Evolutionary conservation across 2,888 invertebrate species (phyloP).

Genomic region (Podotricha telesiphe): DNA sequence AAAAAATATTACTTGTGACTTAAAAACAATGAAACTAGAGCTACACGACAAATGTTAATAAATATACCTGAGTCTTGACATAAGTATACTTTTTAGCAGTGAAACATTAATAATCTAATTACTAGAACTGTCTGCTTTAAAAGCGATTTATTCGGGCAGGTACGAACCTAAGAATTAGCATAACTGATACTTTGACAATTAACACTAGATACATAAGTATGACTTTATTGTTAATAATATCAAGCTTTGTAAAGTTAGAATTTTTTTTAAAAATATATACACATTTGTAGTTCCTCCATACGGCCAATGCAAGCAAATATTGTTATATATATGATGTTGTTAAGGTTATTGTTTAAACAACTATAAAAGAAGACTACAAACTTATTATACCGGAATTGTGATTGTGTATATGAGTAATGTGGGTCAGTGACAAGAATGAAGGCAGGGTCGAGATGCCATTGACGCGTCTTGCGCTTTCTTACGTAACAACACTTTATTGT

Average conservation of each 20-base stretch:
- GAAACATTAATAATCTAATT: too few relatives aligned
- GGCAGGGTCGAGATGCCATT: slow-evolving; percentile 81
- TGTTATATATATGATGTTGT: not conserved
- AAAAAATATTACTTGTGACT: too few relatives aligned
- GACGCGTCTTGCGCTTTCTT: slow-evolving; percentile 69
- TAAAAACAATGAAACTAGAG: too few relatives aligned
- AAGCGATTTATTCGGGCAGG: too few relatives aligned
- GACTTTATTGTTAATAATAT: too few relatives aligned
- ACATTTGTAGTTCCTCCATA: not conserved
- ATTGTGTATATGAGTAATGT: slow-evolving; percentile 70
- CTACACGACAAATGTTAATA: too few relatives aligned
- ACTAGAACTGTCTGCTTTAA: too few relatives aligned
- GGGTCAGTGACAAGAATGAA: slow-evolving; percentile 80
- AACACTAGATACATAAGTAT: too few relatives aligned
- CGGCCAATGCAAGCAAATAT: not conserved
- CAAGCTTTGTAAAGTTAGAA: not conserved
- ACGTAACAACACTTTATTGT: slow-evolving; percentile 71
- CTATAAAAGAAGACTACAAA: slow-evolving; percentile 26
- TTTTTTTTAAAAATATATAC: not conserved
- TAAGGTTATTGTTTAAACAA: slow-evolving; percentile 13
- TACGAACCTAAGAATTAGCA: too few relatives aligned
- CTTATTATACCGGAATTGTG: slow-evolving; percentile 69
- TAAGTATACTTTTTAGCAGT: too few relatives aligned
- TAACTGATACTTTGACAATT: too few relatives aligned
- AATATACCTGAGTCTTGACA: too few relatives aligned